Conservation (phyloP, 2,113 vertebrate genomes). For the Lontra canadensis region DNA sequence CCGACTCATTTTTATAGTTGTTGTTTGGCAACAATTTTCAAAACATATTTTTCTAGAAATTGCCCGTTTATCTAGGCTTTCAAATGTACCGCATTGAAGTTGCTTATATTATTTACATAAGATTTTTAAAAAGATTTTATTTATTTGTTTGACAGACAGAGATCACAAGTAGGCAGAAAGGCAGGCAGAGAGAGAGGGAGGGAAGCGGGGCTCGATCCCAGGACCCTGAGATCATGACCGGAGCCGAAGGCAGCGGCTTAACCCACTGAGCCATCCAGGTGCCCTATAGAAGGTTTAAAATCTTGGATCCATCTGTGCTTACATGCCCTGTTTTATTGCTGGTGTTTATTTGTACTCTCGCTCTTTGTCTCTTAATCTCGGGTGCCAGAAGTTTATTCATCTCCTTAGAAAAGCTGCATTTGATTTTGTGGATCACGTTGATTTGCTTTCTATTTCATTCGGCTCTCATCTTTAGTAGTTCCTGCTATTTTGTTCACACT, state of each 20-base stretch:
- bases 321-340: not conserved
- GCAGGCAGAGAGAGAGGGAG: no score
- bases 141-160: no score
- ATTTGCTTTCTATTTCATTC: not conserved
- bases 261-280: no score
- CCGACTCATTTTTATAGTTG: not conserved
- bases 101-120: not conserved
- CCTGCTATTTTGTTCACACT: not conserved
- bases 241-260: no score
- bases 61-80: not conserved
- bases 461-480: not conserved
- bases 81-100: not conserved
- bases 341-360: not conserved
- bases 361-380: not conserved
- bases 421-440: not conserved
- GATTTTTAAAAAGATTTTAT: not conserved
- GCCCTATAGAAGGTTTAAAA: not conserved
- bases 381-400: not conserved
- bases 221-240: no score
- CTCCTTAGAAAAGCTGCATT: not conserved
- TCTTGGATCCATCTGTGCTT: not conserved
- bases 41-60: not conserved
- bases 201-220: no score
- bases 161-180: no score
- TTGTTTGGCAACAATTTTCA: not conserved